phyloP scores from a whole-genome alignment of 2,113 vertebrate species.

The Menura novaehollandiae region DNA sequence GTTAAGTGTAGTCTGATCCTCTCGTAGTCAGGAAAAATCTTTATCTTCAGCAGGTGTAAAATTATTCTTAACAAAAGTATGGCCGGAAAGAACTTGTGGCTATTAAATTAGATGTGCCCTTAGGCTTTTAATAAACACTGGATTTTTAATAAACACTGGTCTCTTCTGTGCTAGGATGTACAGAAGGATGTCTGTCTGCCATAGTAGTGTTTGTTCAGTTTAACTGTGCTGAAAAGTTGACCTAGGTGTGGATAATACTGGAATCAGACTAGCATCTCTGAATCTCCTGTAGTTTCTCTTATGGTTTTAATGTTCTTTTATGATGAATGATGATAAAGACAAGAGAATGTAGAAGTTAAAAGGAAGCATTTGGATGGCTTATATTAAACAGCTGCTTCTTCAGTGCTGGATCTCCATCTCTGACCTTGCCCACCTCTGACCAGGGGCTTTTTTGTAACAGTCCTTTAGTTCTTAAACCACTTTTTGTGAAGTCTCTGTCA shows the following conservation, averaged over 20 bases:
- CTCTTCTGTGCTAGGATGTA: not conserved
- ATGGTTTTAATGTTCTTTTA: not conserved
- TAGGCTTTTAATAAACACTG: not conserved
- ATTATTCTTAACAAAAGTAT: not conserved
- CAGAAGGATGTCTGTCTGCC: not conserved
- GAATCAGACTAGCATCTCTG: not conserved
- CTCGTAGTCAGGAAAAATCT: not conserved
- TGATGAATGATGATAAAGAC: not conserved
- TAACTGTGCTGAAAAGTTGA: conserved; percentile 23
- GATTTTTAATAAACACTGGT: not conserved
- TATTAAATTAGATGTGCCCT: not conserved
- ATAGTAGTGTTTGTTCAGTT: not conserved
- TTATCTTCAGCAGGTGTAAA: not conserved
- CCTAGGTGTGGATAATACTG: not conserved
- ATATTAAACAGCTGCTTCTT: not conserved
- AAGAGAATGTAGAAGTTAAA: not conserved
- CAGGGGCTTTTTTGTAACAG: not conserved
- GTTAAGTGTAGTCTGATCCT: not conserved
- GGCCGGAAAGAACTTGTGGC: not conserved
- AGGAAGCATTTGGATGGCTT: not conserved
- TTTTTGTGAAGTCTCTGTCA: not conserved
- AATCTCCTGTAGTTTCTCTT: not conserved
- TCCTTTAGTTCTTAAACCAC: not conserved
- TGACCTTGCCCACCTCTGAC: not conserved
- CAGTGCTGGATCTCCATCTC: not conserved